Conservation (phyloP, 2,797 vertebrate genomes). For the Rachycentron canadum region DNA sequence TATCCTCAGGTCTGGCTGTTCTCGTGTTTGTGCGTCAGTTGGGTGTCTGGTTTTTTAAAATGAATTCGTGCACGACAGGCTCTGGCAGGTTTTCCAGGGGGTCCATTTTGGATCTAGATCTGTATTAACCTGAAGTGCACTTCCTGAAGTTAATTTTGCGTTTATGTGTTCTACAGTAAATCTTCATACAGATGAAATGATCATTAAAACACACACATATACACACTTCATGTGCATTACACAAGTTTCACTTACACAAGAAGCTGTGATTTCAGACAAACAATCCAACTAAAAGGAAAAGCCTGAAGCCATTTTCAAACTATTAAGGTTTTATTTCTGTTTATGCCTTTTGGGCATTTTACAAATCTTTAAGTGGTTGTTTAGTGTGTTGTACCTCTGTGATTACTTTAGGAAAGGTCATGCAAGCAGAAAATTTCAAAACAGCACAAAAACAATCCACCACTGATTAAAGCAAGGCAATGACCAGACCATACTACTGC, state of each 20-base stretch:
- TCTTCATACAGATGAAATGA: not conserved
- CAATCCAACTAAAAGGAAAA: not conserved
- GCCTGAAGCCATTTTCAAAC: not conserved
- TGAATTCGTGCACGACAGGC: not conserved
- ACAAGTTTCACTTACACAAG: not conserved
- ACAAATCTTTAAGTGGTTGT: not conserved
- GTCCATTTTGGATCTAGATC: not conserved
- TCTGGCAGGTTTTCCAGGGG: not conserved
- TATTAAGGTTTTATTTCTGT: not conserved
- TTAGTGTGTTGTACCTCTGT: not conserved
- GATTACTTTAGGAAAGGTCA: slow-evolving; percentile 19
- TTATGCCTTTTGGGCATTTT: not conserved
- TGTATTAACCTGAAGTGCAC: not conserved
- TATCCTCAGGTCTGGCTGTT: not conserved
- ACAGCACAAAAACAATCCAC: not conserved
- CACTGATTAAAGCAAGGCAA: not conserved
- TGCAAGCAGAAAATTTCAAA: not conserved
- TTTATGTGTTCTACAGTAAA: not conserved
- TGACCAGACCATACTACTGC: not conserved
- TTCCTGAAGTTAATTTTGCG: not conserved
- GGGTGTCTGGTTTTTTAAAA: not conserved
- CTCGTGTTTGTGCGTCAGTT: not conserved
- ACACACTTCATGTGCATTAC: not conserved
- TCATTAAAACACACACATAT: not conserved
- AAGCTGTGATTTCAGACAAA: slow-evolving; percentile 13